phyloP scores from a whole-genome alignment of 2,888 invertebrate species.

The Chaetoderma sp. region DNA sequence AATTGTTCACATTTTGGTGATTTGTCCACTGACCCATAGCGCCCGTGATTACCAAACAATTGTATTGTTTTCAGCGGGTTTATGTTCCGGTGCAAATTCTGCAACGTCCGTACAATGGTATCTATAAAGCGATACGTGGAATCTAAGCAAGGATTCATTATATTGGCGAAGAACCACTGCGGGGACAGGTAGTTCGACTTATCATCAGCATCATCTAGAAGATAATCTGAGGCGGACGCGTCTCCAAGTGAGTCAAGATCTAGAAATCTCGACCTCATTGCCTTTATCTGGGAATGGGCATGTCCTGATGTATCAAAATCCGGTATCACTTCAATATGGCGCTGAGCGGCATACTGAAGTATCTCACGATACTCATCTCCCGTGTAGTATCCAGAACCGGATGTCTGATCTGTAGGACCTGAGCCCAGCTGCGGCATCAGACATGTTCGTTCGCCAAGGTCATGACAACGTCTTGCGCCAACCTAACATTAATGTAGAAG shows the following conservation, averaged over 20 bases:
- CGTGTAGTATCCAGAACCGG: slow-evolving; percentile 56
- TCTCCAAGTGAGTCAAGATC: slow-evolving; percentile 34
- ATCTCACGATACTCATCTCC: slow-evolving; percentile 56
- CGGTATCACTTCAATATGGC: slow-evolving; percentile 60
- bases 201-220: slow-evolving; percentile 25
- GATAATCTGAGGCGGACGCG: slow-evolving; percentile 21
- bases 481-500: too few relatives aligned
- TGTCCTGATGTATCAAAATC: slow-evolving; percentile 67
- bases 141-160: slow-evolving; percentile 53
- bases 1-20: slow-evolving; percentile 50
- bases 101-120: slow-evolving; percentile 44
- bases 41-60: slow-evolving; percentile 64
- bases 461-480: slow-evolving; percentile 55
- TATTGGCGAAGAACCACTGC: slow-evolving; percentile 53
- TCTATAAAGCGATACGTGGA: slow-evolving; percentile 53
- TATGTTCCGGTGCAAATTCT: slow-evolving; percentile 45
- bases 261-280: slow-evolving; percentile 49
- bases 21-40: slow-evolving; percentile 54
- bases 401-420: slow-evolving; percentile 40
- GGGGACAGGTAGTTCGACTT: slow-evolving; percentile 44
- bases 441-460: slow-evolving; percentile 47
- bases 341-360: slow-evolving; percentile 49
- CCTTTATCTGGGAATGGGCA: slow-evolving; percentile 55
- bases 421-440: slow-evolving; percentile 60
- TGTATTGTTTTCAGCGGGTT: slow-evolving; percentile 54